Evolutionary conservation across 2,888 invertebrate species (phyloP).

Genomic region (Clistopyga incitator): DNA sequence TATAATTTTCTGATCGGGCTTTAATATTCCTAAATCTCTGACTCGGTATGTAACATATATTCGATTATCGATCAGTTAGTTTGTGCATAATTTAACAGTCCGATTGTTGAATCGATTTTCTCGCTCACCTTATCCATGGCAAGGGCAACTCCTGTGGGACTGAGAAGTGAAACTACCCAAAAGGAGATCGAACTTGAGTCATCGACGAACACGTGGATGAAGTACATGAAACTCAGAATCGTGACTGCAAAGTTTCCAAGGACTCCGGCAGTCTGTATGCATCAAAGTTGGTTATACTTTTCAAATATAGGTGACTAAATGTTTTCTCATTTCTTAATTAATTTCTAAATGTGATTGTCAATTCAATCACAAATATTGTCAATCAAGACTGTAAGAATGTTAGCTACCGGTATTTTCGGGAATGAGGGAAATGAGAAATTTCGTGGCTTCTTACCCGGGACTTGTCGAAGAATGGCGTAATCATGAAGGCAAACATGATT

Average conservation of each 20-base stretch:
- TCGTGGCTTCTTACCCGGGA: slow-evolving; percentile 88
- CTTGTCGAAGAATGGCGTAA: slow-evolving; percentile 94
- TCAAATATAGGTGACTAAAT: slow-evolving; percentile 14
- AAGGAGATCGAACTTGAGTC: slow-evolving; percentile 89
- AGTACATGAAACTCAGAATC: slow-evolving; percentile 91
- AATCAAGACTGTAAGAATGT: neutral
- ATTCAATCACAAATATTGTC: too few relatives aligned
- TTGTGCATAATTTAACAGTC: neutral
- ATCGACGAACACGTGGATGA: slow-evolving; percentile 91
- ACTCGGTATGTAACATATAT: slow-evolving; percentile 78
- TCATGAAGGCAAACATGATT: slow-evolving; percentile 93
- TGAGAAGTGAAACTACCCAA: slow-evolving; percentile 92
- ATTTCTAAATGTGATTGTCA: too few relatives aligned
- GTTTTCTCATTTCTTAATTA: slow-evolving; percentile 83
- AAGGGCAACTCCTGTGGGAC: slow-evolving; percentile 92
- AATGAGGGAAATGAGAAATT: slow-evolving; percentile 63
- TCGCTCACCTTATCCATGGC: slow-evolving; percentile 92
- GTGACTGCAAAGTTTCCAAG: slow-evolving; percentile 92
- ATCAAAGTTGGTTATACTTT: neutral
- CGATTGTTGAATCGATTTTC: neutral
- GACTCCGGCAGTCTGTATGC: slow-evolving; percentile 90
- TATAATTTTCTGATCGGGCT: too few relatives aligned
- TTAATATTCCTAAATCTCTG: too few relatives aligned
- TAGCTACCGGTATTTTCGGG: neutral
- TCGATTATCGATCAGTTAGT: neutral